A percentile compares a stretch with the other conserved stretches of the same genome.
phyloP scores from a whole-genome alignment of 2,113 vertebrate species.

The Hystrix brachyura region DNA sequence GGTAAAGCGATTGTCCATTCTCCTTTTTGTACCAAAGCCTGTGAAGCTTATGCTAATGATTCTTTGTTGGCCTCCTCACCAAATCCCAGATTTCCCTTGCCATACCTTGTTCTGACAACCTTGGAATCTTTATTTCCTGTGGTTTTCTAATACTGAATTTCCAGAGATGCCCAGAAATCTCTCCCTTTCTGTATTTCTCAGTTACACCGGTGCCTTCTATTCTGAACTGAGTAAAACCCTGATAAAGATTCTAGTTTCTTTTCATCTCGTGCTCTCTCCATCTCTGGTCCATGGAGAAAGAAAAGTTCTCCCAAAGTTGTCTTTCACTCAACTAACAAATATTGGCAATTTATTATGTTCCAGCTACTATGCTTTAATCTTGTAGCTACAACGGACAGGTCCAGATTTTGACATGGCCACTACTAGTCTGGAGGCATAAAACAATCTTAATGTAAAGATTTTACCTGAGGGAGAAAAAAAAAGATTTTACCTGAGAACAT shows the following conservation, averaged over 20 bases:
- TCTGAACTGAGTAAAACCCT: not conserved
- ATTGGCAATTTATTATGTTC: not conserved
- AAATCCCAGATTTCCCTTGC: not conserved
- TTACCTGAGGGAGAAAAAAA: not conserved
- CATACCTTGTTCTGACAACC: not conserved
- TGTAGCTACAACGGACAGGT: not conserved
- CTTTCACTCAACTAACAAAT: not conserved
- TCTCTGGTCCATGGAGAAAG: not conserved
- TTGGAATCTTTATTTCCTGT: not conserved
- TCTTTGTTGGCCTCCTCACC: not conserved
- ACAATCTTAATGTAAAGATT: not conserved
- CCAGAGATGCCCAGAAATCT: not conserved
- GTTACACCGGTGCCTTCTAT: not conserved
- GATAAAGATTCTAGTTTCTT: not conserved
- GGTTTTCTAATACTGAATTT: not conserved
- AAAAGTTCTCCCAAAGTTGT: not conserved
- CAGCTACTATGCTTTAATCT: not conserved
- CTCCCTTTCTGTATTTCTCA: not conserved
- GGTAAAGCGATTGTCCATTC: not conserved
- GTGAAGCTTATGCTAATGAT: not conserved
- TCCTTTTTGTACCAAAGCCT: not conserved
- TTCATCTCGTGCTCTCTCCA: not conserved
- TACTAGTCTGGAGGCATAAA: not conserved
- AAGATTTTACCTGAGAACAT: not conserved
- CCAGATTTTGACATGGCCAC: not conserved